Evolutionary conservation across 1,140 invertebrate species (phyloP).

Genomic region (Planococcus citri): DNA sequence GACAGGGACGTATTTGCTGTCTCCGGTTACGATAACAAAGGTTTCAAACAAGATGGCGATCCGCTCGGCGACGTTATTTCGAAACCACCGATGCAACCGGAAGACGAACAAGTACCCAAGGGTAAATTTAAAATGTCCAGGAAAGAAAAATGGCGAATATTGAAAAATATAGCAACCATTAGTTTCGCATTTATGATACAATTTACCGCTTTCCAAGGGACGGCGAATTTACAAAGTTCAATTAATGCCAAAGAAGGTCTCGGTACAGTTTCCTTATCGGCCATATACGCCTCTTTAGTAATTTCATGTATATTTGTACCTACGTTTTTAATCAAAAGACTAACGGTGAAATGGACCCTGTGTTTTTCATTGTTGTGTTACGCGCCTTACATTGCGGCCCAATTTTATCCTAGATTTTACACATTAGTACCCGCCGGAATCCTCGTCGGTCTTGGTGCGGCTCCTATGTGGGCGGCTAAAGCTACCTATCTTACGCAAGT

Average conservation of each 20-base stretch:
- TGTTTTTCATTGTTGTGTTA: conserved; percentile 84
- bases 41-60: conserved; percentile 46
- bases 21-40: conserved; percentile 49
- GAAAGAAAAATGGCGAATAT: conserved; percentile 70
- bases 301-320: conserved; percentile 88
- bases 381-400: conserved; percentile 81
- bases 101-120: conserved; percentile 47
- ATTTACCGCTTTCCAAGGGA: conserved; percentile 83
- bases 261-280: conserved; percentile 65
- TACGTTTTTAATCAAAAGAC: conserved; percentile 69
- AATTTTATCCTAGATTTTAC: conserved; percentile 80
- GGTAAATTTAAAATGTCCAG: conserved; percentile 63
- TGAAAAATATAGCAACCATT: conserved; percentile 75
- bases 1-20: conserved; percentile 4
- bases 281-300: conserved; percentile 77
- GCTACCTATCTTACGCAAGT: conserved; percentile 89
- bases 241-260: conserved; percentile 72
- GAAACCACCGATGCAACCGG: conserved; percentile 42
- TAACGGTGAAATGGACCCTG: conserved; percentile 92
- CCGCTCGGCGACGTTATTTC: conserved; percentile 43
- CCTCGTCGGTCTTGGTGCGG: conserved; percentile 76
- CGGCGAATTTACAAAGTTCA: conserved; percentile 77
- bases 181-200: conserved; percentile 83
- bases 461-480: conserved; percentile 93
- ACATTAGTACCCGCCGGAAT: conserved; percentile 86